Conservation (phyloP, 2,888 invertebrate species). For the Aleiodes leptofemur region DNA sequence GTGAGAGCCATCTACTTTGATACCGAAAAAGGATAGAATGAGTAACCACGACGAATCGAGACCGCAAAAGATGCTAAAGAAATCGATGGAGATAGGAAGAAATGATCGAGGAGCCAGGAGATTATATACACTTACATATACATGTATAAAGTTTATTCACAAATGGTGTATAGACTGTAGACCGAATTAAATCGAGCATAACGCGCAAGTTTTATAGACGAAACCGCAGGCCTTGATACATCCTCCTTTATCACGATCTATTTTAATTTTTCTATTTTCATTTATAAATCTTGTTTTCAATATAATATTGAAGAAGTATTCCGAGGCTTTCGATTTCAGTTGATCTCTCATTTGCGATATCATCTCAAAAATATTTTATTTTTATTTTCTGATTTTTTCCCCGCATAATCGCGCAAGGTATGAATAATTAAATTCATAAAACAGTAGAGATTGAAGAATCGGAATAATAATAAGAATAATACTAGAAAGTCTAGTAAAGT, state of each 20-base stretch:
- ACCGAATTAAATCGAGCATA: conserved; percentile 54
- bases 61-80: conserved; percentile 39
- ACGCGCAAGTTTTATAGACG: conserved; percentile 30
- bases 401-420: neutral
- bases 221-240: conserved; percentile 32
- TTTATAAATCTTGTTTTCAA: conserved; percentile 8
- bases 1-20: conserved; percentile 7
- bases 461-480: no score
- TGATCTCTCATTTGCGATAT: neutral
- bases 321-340: neutral
- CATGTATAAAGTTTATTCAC: conserved; percentile 31
- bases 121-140: conserved; percentile 35
- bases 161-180: conserved; percentile 39
- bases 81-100: conserved; percentile 43
- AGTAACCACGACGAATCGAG: conserved; percentile 28
- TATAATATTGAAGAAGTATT: no score
- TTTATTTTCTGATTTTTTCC: neutral
- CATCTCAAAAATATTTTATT: neutral
- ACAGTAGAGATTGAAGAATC: no score
- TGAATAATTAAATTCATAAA: no score
- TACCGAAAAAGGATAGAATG: conserved; percentile 22
- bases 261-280: conserved; percentile 10
- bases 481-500: no score
- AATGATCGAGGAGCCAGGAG: conserved; percentile 37
- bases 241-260: conserved; percentile 23